Percentiles rank a stretch among this genome's conserved stretches.
These are phyloP conservation scores for Ylistrum balloti DNA, from an alignment of 1,140 invertebrate species.

Conservation along the genomic window DNA sequence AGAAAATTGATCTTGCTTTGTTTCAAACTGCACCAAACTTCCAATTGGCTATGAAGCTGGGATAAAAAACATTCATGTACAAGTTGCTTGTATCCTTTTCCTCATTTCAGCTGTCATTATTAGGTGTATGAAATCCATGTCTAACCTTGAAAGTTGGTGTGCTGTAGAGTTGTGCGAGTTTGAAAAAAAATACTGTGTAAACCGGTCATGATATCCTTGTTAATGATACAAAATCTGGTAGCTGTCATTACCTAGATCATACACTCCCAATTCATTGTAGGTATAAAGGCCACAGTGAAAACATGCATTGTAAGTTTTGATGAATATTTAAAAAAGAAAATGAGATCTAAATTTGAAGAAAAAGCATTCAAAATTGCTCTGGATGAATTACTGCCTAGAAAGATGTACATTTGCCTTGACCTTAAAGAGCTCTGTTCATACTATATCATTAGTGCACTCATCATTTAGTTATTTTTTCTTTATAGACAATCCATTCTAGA, in stretches of 20 bases:
- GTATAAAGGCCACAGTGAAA: constrained; percentile 31
- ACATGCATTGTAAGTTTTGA: constrained; percentile 11
- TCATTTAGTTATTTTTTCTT: neutral
- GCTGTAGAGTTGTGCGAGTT: neutral
- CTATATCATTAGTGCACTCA: neutral
- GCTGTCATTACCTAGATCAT: neutral
- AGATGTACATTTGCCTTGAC: constrained; percentile 38
- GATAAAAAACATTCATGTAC: neutral
- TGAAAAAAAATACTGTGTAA: neutral
- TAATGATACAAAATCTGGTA: neutral
- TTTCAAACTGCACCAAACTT: neutral
- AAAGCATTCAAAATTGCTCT: neutral
- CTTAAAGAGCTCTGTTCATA: neutral
- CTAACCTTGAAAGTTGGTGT: neutral
- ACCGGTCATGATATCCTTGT: neutral
- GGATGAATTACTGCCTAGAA: neutral
- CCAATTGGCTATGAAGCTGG: neutral
- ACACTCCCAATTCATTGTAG: neutral
- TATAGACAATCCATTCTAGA: neutral
- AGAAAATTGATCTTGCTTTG: neutral
- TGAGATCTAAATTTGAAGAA: neutral
- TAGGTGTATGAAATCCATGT: neutral
- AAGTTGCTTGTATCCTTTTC: neutral
- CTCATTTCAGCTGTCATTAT: neutral
- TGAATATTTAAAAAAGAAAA: neutral